A percentile compares a stretch with the other conserved stretches of the same genome.
These are phyloP conservation scores for Caenorhabditis parvicauda DNA, from an alignment of 2,888 invertebrate genomes.

Conservation along the genomic window DNA sequence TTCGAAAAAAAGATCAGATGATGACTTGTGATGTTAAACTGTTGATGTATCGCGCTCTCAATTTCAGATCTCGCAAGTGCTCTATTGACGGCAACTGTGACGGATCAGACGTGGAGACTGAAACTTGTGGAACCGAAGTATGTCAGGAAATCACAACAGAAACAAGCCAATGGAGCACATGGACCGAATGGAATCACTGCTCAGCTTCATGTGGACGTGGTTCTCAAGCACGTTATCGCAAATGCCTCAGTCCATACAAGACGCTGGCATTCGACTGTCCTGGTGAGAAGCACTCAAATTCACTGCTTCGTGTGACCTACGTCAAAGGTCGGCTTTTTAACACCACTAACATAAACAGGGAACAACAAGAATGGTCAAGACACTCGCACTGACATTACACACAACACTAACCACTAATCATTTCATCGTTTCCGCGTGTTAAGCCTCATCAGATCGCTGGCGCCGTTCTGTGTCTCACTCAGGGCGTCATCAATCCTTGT, in stretches of 20 bases:
- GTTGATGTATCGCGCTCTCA: not conserved
- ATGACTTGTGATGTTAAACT: no score
- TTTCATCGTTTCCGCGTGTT: no score
- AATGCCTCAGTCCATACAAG: slow-evolving; percentile 52
- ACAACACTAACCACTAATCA: no score
- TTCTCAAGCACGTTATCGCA: slow-evolving; percentile 55
- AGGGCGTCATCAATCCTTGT: no score
- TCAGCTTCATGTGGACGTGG: slow-evolving; percentile 58
- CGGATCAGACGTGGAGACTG: slow-evolving; percentile 46
- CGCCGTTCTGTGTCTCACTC: no score
- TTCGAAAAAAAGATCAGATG: no score
- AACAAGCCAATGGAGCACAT: slow-evolving; percentile 50
- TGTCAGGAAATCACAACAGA: slow-evolving; percentile 38
- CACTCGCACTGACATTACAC: no score
- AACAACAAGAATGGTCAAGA: no score
- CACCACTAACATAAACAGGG: no score
- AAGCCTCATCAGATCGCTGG: no score
- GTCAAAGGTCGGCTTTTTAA: slow-evolving; percentile 32
- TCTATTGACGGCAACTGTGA: slow-evolving; percentile 49
- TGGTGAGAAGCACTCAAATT: slow-evolving; percentile 41
- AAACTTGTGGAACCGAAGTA: slow-evolving; percentile 38
- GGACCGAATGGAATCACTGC: slow-evolving; percentile 55
- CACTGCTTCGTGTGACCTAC: slow-evolving; percentile 32
- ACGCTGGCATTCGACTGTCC: slow-evolving; percentile 58
- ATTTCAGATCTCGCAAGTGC: slow-evolving; percentile 38